phyloP scores from a whole-genome alignment of 2,888 invertebrate genomes.

The Apodemia duryi region DNA sequence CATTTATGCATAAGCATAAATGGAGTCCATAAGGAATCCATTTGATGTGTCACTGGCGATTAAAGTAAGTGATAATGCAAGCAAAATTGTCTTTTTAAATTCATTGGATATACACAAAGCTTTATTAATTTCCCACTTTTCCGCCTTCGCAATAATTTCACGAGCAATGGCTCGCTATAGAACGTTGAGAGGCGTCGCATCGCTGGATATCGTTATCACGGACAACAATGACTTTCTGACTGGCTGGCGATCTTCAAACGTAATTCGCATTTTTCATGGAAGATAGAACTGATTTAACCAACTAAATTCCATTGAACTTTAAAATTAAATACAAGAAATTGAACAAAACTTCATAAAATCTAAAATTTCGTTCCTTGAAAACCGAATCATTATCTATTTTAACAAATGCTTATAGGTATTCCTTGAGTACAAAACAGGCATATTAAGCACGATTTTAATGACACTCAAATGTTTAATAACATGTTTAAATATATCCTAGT shows the following conservation, averaged over 20 bases:
- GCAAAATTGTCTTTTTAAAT: constrained; percentile 16
- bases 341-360: not conserved
- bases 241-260: constrained; percentile 43
- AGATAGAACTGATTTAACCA: constrained; percentile 20
- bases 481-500: too few relatives aligned
- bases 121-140: constrained; percentile 50
- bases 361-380: not conserved
- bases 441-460: too few relatives aligned
- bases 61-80: constrained; percentile 4
- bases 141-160: constrained; percentile 60
- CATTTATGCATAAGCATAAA: too few relatives aligned
- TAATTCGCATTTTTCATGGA: constrained; percentile 41
- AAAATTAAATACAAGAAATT: not conserved
- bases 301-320: constrained; percentile 11
- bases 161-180: constrained; percentile 44
- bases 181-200: constrained; percentile 41
- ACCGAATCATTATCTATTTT: too few relatives aligned
- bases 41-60: not conserved
- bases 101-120: constrained; percentile 26
- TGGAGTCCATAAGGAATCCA: too few relatives aligned
- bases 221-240: constrained; percentile 75
- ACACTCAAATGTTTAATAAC: too few relatives aligned
- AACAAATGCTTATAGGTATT: too few relatives aligned
- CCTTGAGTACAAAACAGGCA: too few relatives aligned
- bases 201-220: constrained; percentile 60